phyloP scores from a whole-genome alignment of 1,140 invertebrate species.

The Leptinotarsa undecemlineata region DNA sequence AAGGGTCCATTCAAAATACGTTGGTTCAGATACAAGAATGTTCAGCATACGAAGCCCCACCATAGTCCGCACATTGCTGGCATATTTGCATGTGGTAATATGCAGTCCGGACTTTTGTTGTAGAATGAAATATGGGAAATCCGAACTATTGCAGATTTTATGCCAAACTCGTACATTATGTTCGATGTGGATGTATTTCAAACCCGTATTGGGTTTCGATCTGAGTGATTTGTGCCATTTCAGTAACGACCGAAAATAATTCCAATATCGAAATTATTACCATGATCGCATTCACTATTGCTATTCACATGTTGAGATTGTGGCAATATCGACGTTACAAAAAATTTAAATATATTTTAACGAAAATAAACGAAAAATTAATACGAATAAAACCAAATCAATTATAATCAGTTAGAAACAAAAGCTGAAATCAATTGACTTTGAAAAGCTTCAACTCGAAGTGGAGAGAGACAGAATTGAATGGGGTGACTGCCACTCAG shows the following conservation, averaged over 20 bases:
- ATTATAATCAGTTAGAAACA: no score
- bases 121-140: background rate
- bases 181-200: background rate
- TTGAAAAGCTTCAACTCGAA: no score
- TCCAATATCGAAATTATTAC: background rate
- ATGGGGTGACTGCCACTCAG: no score
- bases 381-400: no score
- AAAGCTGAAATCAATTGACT: no score
- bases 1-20: background rate
- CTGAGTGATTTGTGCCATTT: background rate
- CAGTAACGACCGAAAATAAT: background rate
- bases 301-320: no score
- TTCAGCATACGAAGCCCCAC: background rate
- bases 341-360: no score
- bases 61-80: background rate
- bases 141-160: constrained; percentile 2
- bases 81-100: background rate
- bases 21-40: background rate
- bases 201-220: background rate
- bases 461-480: no score
- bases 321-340: no score
- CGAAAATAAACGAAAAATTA: no score
- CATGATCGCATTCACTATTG: no score
- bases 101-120: background rate
- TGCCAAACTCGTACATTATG: background rate